Evolutionary conservation across 2,888 invertebrate species (phyloP).

Genomic region (Chaetogeoica ovagalla): DNA sequence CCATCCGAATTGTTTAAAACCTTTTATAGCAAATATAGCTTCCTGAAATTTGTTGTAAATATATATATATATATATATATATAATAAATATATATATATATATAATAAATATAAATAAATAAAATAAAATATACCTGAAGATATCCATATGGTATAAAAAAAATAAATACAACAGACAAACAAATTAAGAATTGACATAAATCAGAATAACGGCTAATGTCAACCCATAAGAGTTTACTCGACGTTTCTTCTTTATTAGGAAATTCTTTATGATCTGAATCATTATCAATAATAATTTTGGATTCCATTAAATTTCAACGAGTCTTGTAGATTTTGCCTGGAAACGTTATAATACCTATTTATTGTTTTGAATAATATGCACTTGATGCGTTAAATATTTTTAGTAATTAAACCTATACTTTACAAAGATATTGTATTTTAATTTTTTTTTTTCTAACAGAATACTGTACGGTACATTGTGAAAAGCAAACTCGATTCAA

Average conservation of each 20-base stretch:
- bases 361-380: neutral
- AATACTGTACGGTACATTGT: too few relatives aligned
- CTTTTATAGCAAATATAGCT: conserved; percentile 86
- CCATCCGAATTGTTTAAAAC: conserved; percentile 87
- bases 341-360: neutral
- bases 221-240: conserved; percentile 66
- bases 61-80: conserved; percentile 9
- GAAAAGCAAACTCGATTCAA: too few relatives aligned
- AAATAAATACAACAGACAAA: conserved; percentile 78
- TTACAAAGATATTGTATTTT: neutral
- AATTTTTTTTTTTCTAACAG: too few relatives aligned
- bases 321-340: neutral
- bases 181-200: conserved; percentile 76
- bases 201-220: conserved; percentile 69
- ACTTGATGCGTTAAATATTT: neutral
- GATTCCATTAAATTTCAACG: conserved; percentile 44
- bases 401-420: neutral
- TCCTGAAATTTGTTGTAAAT: conserved; percentile 64
- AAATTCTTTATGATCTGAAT: conserved; percentile 22
- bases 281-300: conserved; percentile 24
- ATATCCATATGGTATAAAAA: conserved; percentile 90
- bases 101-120: conserved; percentile 17
- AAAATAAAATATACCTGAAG: conserved; percentile 64
- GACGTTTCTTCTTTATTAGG: conserved; percentile 21
- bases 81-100: neutral